Conservation (phyloP, 2,797 vertebrate genomes). For the Sebastes trivittatus region DNA sequence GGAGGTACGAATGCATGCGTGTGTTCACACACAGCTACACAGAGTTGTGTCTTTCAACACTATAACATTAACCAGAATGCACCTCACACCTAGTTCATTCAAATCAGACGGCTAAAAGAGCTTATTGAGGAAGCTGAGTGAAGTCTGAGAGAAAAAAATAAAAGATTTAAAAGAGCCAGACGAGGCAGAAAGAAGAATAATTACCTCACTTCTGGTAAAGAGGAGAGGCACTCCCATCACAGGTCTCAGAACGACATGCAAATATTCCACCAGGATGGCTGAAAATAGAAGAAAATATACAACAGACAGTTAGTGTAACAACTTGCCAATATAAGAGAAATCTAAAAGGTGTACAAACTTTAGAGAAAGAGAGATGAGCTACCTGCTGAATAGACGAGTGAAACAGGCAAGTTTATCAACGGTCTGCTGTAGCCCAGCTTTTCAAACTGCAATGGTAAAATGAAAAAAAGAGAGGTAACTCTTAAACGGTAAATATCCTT, state of each 20-base stretch:
- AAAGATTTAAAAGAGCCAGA: not conserved
- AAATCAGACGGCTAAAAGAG: not conserved
- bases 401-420: conserved; percentile 86
- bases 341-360: not conserved
- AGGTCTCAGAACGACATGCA: conserved; percentile 87
- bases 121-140: no score
- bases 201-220: conserved; percentile 94
- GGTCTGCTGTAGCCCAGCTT: conserved; percentile 89
- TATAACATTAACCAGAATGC: not conserved
- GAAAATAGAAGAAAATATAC: conserved; percentile 32
- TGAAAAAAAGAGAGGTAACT: not conserved
- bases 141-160: not conserved
- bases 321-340: not conserved
- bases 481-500: not conserved
- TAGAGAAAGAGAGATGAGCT: conserved; percentile 25
- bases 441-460: conserved; percentile 85
- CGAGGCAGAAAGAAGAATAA: not conserved
- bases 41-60: not conserved
- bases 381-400: conserved; percentile 90
- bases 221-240: conserved; percentile 86
- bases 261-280: conserved; percentile 88
- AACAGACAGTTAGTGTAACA: not conserved
- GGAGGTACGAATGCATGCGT: not conserved
- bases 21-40: not conserved
- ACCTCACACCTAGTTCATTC: not conserved